Percentiles rank a stretch among this genome's conserved stretches.
phyloP scores from a whole-genome alignment of 2,888 invertebrate genomes.

The Tachina grossa region DNA sequence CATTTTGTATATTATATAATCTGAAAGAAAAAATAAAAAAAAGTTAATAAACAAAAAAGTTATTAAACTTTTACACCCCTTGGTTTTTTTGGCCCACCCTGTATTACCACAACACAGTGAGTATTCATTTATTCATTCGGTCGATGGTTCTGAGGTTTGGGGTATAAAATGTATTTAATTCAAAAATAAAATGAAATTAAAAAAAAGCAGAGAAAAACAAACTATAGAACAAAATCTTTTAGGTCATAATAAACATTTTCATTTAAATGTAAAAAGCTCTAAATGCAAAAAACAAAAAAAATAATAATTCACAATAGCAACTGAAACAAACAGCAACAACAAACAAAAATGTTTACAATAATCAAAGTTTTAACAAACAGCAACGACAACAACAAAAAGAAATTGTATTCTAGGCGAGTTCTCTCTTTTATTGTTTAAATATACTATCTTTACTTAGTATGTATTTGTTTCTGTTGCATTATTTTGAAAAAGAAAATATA shows the following conservation, averaged over 20 bases:
- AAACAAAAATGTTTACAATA: constrained; percentile 24
- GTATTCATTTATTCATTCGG: not conserved
- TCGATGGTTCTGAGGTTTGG: not conserved
- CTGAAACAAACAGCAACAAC: constrained; percentile 31
- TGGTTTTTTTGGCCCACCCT: no score
- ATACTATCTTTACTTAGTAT: not conserved
- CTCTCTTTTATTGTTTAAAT: constrained; percentile 32
- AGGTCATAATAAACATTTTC: constrained; percentile 47
- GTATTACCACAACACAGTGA: not conserved
- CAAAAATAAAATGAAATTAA: not conserved
- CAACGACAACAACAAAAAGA: not conserved
- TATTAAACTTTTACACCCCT: no score
- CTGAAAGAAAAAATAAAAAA: no score
- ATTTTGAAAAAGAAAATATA: constrained; percentile 33
- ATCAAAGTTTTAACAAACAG: constrained; percentile 38
- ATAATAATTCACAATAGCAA: constrained; percentile 44
- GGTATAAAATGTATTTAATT: constrained; percentile 45
- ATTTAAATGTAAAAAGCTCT: constrained; percentile 26
- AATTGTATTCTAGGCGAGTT: constrained; percentile 33
- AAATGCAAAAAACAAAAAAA: constrained; percentile 9
- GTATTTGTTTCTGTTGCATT: constrained; percentile 28
- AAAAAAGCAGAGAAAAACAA: not conserved
- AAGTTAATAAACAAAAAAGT: no score
- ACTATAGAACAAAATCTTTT: constrained; percentile 33
- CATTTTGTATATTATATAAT: no score